phyloP scores from a whole-genome alignment of 1,140 invertebrate species.

The Akabosia matsudoensis region DNA sequence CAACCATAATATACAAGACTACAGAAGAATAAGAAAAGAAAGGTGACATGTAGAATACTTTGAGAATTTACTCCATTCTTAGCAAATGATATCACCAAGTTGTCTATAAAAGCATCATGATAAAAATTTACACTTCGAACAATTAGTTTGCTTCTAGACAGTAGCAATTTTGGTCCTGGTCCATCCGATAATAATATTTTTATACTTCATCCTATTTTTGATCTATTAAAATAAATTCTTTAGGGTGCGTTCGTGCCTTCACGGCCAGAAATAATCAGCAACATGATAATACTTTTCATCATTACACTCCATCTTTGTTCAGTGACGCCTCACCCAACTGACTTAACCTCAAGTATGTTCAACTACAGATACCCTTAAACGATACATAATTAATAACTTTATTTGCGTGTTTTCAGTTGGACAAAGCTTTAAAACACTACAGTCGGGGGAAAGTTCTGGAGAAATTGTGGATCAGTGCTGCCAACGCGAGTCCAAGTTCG shows the following conservation, averaged over 20 bases:
- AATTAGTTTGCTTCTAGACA: background rate
- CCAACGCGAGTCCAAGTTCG: constrained; percentile 36
- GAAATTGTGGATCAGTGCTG: constrained; percentile 41
- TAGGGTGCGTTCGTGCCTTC: too few species aligned
- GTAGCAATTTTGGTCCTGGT: too few species aligned
- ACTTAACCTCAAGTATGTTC: too few species aligned
- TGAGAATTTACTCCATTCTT: background rate
- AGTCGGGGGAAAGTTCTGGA: constrained; percentile 38
- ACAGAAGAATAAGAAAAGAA: background rate
- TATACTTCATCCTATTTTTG: too few species aligned
- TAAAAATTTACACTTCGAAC: background rate
- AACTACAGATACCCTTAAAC: too few species aligned
- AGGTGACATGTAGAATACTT: background rate
- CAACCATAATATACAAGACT: background rate
- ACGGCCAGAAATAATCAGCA: too few species aligned
- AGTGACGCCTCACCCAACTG: too few species aligned
- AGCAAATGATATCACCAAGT: background rate
- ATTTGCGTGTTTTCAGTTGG: background rate
- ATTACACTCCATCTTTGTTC: too few species aligned
- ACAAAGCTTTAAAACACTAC: constrained; percentile 30
- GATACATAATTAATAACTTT: too few species aligned
- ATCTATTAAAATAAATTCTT: too few species aligned
- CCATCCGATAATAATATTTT: too few species aligned
- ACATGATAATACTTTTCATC: too few species aligned
- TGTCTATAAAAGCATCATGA: background rate